Evolutionary conservation across 92 coral and sea anemone genomes (phyloP).

Genomic region (Porites evermanni): DNA sequence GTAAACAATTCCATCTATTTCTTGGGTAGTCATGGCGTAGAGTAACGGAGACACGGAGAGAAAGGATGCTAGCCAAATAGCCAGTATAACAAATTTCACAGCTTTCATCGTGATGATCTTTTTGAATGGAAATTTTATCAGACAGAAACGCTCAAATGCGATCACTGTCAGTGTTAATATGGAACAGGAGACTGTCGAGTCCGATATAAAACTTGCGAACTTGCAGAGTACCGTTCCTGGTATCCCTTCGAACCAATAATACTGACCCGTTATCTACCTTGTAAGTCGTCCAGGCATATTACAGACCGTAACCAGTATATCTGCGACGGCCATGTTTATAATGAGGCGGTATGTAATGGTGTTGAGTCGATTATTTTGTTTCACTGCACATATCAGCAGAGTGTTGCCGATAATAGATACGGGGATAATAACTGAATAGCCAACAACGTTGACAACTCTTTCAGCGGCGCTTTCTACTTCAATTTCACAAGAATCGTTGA

Average conservation of each 20-base stretch:
- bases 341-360: conserved; percentile 79
- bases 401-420: conserved; percentile 71
- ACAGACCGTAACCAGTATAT: conserved; percentile 76
- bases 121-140: conserved; percentile 64
- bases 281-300: conserved; percentile 80
- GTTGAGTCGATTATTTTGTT: conserved; percentile 62
- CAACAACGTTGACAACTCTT: conserved; percentile 47
- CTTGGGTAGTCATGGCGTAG: conserved; percentile 67
- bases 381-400: conserved; percentile 66
- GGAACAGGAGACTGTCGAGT: conserved; percentile 77
- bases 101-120: conserved; percentile 53
- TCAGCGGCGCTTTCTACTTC: conserved; percentile 48
- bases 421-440: conserved; percentile 63
- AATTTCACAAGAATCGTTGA: background rate
- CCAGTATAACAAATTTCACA: conserved; percentile 62
- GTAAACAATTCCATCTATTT: conserved; percentile 46
- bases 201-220: conserved; percentile 74
- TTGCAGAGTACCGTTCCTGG: conserved; percentile 75
- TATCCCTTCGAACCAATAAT: conserved; percentile 79
- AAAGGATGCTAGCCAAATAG: conserved; percentile 71
- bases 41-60: conserved; percentile 73
- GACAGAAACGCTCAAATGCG: conserved; percentile 71
- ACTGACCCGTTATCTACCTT: conserved; percentile 70
- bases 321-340: conserved; percentile 82
- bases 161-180: conserved; percentile 72